Conservation (phyloP, 1,140 invertebrate genomes). For the Achatina immaculata region DNA sequence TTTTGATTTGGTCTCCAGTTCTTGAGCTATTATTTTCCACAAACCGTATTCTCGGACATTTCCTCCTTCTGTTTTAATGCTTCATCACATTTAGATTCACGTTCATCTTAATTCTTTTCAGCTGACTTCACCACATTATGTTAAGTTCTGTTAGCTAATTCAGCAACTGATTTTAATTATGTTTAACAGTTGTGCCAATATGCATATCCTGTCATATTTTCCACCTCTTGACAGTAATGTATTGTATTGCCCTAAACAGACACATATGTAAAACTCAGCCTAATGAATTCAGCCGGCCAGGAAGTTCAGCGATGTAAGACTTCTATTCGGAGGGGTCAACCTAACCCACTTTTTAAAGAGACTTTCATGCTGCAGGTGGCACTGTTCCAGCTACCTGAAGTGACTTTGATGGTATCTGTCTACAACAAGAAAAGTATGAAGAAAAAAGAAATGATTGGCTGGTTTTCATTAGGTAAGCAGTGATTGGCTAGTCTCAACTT, state of each 20-base stretch:
- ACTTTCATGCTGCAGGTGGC: conserved; percentile 97
- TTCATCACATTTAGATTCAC: too few relatives aligned
- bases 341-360: conserved; percentile 95
- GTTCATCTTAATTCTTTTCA: too few relatives aligned
- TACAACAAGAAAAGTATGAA: conserved; percentile 93
- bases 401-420: conserved; percentile 92
- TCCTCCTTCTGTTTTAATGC: too few relatives aligned
- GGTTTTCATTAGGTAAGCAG: conserved; percentile 84
- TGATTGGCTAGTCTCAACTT: conserved; percentile 19
- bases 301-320: conserved; percentile 94
- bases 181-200: too few relatives aligned
- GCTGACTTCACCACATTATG: too few relatives aligned
- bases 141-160: too few relatives aligned
- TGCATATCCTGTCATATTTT: too few relatives aligned
- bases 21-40: too few relatives aligned
- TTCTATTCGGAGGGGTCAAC: conserved; percentile 88
- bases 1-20: too few relatives aligned
- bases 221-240: too few relatives aligned
- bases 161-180: too few relatives aligned
- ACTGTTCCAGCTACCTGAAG: conserved; percentile 94
- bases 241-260: conserved; percentile 78
- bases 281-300: conserved; percentile 91
- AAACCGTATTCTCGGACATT: too few relatives aligned
- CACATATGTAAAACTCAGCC: conserved; percentile 91
- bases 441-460: conserved; percentile 95